A percentile compares a stretch with the other conserved stretches of the same genome.
Conservation (phyloP, 2,113 vertebrate species). For the Psammodynastes pulverulentus region DNA sequence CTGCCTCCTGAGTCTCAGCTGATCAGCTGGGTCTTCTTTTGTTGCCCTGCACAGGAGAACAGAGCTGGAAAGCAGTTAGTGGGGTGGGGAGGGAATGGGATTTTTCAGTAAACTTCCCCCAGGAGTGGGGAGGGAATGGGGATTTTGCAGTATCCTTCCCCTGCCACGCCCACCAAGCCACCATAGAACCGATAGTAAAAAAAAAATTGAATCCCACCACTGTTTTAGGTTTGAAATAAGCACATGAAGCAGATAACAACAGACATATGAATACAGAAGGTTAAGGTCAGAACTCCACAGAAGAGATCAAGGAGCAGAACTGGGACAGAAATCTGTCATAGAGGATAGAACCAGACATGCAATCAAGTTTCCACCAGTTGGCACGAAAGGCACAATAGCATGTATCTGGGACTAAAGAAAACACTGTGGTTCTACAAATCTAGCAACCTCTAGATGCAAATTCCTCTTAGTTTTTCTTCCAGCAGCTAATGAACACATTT, state of each 20-base stretch:
- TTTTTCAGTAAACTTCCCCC: no score
- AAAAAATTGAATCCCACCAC: no score
- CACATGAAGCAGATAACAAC: background rate
- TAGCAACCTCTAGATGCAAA: constrained; percentile 6
- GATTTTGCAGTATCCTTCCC: no score
- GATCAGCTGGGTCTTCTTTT: no score
- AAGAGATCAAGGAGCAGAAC: background rate
- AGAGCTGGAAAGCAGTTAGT: no score
- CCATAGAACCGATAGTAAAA: no score
- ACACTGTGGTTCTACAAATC: background rate
- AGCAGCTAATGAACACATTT: constrained; percentile 59
- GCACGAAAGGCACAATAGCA: background rate
- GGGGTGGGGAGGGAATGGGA: no score
- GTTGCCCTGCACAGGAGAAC: no score
- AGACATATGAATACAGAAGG: background rate
- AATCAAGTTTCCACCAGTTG: background rate
- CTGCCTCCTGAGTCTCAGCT: no score
- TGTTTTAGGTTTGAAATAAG: background rate
- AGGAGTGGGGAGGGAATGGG: no score
- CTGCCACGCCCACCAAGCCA: no score
- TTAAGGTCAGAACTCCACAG: background rate
- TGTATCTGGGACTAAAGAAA: background rate
- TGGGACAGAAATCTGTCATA: background rate
- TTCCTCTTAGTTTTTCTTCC: constrained; percentile 24
- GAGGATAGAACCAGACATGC: background rate